phyloP scores from a whole-genome alignment of 2,888 invertebrate genomes.

The Eucriotettix oculatus region DNA sequence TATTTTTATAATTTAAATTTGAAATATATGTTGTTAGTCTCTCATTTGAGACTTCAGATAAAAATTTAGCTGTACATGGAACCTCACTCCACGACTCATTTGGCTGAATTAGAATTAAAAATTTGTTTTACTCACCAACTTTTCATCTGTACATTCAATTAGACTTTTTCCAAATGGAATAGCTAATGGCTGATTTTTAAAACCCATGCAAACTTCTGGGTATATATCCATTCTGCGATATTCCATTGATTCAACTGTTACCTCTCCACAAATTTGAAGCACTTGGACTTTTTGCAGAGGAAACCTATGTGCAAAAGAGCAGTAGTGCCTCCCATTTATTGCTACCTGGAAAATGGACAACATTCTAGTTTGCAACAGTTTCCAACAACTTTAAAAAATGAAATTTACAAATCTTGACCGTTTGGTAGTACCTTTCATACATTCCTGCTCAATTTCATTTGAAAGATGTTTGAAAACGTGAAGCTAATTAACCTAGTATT shows the following conservation, averaged over 20 bases:
- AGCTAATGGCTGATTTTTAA: background rate
- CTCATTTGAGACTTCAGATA: too few relatives aligned
- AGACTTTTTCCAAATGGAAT: background rate
- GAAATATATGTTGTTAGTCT: too few relatives aligned
- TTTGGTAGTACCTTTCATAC: too few relatives aligned
- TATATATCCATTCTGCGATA: background rate
- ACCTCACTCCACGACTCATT: too few relatives aligned
- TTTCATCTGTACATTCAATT: background rate
- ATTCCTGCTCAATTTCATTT: too few relatives aligned
- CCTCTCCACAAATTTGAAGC: slow-evolving; percentile 44
- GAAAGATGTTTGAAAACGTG: too few relatives aligned
- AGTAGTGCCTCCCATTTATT: slow-evolving; percentile 57
- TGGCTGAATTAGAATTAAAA: too few relatives aligned
- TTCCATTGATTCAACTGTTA: slow-evolving; percentile 18
- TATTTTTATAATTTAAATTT: too few relatives aligned
- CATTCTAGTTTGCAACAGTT: background rate
- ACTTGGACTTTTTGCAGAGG: slow-evolving; percentile 37
- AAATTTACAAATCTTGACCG: too few relatives aligned
- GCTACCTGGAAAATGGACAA: slow-evolving; percentile 31
- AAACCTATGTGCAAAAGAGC: slow-evolving; percentile 48
- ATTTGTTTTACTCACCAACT: background rate
- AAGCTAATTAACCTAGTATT: too few relatives aligned
- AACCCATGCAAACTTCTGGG: background rate
- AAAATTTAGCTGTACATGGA: too few relatives aligned
- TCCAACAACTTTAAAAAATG: background rate